These are phyloP conservation scores for Charina bottae DNA, from an alignment of 2,113 vertebrate genomes.

Conservation along the genomic window DNA sequence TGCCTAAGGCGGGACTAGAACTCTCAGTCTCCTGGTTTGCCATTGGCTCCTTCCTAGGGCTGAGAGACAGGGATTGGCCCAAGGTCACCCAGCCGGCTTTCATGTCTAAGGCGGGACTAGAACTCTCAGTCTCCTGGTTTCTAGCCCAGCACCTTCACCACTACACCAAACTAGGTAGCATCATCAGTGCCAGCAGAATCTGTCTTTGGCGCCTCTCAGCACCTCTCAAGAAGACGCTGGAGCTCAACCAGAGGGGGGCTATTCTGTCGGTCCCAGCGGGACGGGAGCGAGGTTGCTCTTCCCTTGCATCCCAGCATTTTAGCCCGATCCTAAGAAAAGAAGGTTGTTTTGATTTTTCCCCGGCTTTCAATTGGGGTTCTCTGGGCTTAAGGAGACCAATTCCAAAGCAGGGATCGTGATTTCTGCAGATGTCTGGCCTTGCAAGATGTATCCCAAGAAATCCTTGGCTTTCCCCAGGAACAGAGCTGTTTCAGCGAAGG, in stretches of 20 bases:
- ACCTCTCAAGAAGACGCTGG: not conserved
- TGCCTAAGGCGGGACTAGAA: not conserved
- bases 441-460: too few relatives aligned
- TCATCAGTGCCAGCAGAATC: not conserved
- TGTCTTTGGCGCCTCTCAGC: not conserved
- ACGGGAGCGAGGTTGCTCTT: too few relatives aligned
- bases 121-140: not conserved
- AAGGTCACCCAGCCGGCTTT: too few relatives aligned
- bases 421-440: too few relatives aligned
- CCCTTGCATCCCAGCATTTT: too few relatives aligned
- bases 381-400: too few relatives aligned
- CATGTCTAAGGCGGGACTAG: not conserved
- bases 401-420: too few relatives aligned
- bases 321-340: too few relatives aligned
- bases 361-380: too few relatives aligned
- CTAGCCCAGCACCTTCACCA: not conserved
- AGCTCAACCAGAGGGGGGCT: not conserved
- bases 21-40: not conserved
- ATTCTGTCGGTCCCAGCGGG: not conserved
- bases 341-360: too few relatives aligned
- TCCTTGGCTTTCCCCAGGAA: not conserved
- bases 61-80: not conserved
- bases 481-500: not conserved
- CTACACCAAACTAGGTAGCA: not conserved
- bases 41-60: too few relatives aligned